A percentile compares a stretch with the other conserved stretches of the same genome.
Conservation (phyloP, 2,888 invertebrate species). For the Byasa hedistus region DNA sequence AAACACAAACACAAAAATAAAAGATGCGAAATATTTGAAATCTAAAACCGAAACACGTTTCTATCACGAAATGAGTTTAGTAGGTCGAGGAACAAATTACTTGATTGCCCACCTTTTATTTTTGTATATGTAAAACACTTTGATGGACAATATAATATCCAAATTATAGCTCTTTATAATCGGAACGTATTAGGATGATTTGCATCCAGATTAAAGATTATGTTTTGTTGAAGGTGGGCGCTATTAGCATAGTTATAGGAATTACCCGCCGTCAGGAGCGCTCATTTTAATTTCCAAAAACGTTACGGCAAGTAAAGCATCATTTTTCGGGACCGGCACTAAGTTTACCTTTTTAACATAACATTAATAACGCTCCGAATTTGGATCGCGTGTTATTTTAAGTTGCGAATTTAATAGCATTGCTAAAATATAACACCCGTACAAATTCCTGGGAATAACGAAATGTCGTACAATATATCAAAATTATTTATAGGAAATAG, state of each 20-base stretch:
- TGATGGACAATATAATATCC: conserved; percentile 79
- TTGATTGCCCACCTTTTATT: conserved; percentile 75
- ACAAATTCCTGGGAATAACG: no score
- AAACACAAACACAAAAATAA: conserved; percentile 40
- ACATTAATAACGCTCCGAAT: conserved; percentile 14
- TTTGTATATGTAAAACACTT: conserved; percentile 77
- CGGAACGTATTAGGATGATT: conserved; percentile 78
- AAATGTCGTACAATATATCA: no score
- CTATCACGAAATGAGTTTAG: conserved; percentile 70
- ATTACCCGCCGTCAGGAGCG: conserved; percentile 71
- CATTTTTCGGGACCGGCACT: conserved; percentile 43
- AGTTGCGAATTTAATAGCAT: neutral
- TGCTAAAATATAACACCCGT: neutral
- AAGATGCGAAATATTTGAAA: conserved; percentile 46
- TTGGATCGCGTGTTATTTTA: neutral
- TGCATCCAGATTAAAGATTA: conserved; percentile 79
- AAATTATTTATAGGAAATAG: no score
- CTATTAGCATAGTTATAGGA: conserved; percentile 78
- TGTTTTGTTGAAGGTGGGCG: conserved; percentile 75
- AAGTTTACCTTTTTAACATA: conserved; percentile 16
- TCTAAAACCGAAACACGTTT: conserved; percentile 61
- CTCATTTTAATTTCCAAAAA: conserved; percentile 73
- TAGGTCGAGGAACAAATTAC: conserved; percentile 77
- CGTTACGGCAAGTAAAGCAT: conserved; percentile 61
- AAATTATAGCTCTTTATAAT: conserved; percentile 78